Base-by-base conservation (phyloP, 2,113 vertebrate genomes). In the Thomomys bottae region DNA sequence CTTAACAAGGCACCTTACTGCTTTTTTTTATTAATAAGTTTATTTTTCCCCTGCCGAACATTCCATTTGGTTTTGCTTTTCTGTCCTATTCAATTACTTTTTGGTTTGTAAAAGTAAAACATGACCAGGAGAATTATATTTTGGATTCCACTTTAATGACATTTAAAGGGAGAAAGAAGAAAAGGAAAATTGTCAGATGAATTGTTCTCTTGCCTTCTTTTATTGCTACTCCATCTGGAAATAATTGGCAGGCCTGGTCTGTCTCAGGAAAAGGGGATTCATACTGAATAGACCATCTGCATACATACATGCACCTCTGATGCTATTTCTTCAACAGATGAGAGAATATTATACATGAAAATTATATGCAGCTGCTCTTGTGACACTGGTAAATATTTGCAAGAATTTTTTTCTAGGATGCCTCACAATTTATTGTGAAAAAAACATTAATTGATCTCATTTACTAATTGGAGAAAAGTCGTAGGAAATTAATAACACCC, bases 51-150 rank as follows among this genome's bases (percentile, higher is more conserved):
- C 45, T 92, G 73, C 32, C 76, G 32, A 94, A 86, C 78, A 88
- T 96, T 88, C 71, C 80, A 66, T 89, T 92, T 92, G 63, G 70
- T 87, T 96, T 96, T 94, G 70, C 95, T 94, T 94, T 30, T 54
- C 67, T 96, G 94, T 94, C 86, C 45, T 93, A 71, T 93, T 95
- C 73, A 90, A 96, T 95, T 96, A 96, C 75, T 95, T 87, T n/a
- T 54, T 79, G 40, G 86, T 88, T 92, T 92, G 42, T 90, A 88
- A 89, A 96, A 90, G 87, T 73, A 92, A 94, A 95, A 86, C 76
- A 91, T 87, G 93, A 83, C 42, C 45, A 40, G 40, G 61, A 90
- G 67, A 94, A 79, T 85, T 61, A 84, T 66, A 40, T 88, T 94
- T 90, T 57, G 54, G 86, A 72, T 95, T 93, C 26, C 20, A 57